These are phyloP conservation scores for Trichonephila inaurata DNA, from an alignment of 1,140 invertebrate genomes.

Conservation along the genomic window DNA sequence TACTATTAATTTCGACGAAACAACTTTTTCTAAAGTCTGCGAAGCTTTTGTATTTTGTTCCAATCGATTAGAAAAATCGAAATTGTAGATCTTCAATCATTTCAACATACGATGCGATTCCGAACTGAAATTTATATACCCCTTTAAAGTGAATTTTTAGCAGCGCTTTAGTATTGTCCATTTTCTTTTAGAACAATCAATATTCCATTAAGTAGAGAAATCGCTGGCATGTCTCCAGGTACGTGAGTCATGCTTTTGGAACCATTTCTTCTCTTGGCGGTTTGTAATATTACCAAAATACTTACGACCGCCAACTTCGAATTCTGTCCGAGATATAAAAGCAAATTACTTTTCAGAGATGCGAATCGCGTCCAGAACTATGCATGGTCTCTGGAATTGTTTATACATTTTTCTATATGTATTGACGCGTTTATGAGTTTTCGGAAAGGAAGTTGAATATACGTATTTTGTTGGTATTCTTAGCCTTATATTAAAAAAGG, in stretches of 20 bases:
- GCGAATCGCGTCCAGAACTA: background rate
- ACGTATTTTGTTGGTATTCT: too few species aligned
- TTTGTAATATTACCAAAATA: background rate
- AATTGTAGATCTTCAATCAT: background rate
- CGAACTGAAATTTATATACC: background rate
- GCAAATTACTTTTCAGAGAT: background rate
- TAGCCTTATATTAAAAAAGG: too few species aligned
- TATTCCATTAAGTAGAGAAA: conserved; percentile 21
- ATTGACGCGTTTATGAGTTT: too few species aligned
- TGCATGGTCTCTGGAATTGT: too few species aligned
- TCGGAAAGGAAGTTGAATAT: too few species aligned
- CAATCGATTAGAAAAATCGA: too few species aligned
- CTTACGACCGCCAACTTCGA: background rate
- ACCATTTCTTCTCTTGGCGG: background rate
- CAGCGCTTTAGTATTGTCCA: background rate
- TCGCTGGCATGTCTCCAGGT: conserved; percentile 14
- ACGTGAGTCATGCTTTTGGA: conserved; percentile 14
- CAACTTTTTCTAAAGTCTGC: too few species aligned
- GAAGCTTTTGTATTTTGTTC: too few species aligned
- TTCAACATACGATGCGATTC: background rate
- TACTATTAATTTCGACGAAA: too few species aligned
- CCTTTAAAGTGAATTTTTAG: background rate
- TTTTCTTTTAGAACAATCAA: conserved; percentile 18
- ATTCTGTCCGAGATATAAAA: background rate
- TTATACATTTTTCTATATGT: too few species aligned